A percentile compares a stretch with the other conserved stretches of the same genome.
Conservation (phyloP, 2,797 vertebrate genomes). For the Malacoraja senta region DNA sequence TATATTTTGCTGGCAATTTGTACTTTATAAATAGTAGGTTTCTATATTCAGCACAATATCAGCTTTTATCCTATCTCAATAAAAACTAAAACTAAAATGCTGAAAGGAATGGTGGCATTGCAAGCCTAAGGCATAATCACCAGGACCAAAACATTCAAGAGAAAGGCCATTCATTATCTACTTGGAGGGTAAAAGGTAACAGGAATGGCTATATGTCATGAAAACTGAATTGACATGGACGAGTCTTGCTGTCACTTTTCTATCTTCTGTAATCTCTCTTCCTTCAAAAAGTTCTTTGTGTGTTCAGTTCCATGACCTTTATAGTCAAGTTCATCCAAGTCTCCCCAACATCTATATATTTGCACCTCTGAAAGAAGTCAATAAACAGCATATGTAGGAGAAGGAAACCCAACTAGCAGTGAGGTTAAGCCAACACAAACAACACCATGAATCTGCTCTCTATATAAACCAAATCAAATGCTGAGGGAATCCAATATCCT, state of each 20-base stretch:
- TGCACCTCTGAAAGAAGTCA: background rate
- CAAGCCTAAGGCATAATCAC: background rate
- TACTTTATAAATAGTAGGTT: background rate
- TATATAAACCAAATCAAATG: background rate
- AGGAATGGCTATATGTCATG: background rate
- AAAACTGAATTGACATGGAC: background rate
- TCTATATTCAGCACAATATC: background rate
- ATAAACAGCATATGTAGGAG: background rate
- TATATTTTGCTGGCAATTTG: background rate
- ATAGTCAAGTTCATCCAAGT: background rate
- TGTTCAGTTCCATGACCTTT: background rate
- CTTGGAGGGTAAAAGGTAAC: background rate
- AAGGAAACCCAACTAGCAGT: background rate
- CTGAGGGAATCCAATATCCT: background rate
- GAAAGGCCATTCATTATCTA: background rate
- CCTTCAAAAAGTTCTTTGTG: background rate
- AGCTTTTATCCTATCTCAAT: background rate
- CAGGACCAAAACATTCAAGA: background rate
- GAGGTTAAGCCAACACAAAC: background rate
- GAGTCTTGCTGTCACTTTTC: too few species aligned
- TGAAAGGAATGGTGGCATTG: background rate
- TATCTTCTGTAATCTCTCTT: background rate
- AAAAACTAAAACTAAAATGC: background rate
- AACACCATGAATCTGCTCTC: background rate
- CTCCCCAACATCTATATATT: background rate